Conservation (phyloP, 2,797 vertebrate genomes). For the Pangasius krempfi region DNA sequence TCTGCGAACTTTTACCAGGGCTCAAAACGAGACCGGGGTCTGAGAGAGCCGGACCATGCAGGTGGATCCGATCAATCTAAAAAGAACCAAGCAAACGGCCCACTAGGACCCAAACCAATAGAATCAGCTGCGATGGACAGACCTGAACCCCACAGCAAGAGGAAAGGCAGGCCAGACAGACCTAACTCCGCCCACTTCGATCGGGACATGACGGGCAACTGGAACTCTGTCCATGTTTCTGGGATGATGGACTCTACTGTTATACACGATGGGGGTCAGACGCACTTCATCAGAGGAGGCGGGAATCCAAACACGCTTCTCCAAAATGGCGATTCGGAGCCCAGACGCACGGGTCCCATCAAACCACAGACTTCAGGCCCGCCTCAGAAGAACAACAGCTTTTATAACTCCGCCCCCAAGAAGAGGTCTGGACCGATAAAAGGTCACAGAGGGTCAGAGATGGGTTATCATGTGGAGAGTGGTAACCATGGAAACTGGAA, state of each 20-base stretch:
- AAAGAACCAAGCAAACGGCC: slow-evolving; percentile 74
- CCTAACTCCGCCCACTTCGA: slow-evolving; percentile 81
- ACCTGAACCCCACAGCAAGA: slow-evolving; percentile 80
- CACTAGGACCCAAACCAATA: slow-evolving; percentile 69
- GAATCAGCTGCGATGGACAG: slow-evolving; percentile 69
- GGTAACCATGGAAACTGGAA: slow-evolving; percentile 79
- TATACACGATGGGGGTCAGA: slow-evolving; percentile 69
- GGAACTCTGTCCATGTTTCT: slow-evolving; percentile 74
- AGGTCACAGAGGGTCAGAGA: slow-evolving; percentile 79
- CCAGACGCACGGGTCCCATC: slow-evolving; percentile 89
- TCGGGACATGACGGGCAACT: slow-evolving; percentile 75
- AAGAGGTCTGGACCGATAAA: slow-evolving; percentile 87
- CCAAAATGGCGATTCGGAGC: slow-evolving; percentile 87
- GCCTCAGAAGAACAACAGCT: slow-evolving; percentile 73
- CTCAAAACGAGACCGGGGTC: slow-evolving; percentile 51
- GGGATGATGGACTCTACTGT: slow-evolving; percentile 75
- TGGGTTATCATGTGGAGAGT: slow-evolving; percentile 17
- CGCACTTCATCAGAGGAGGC: slow-evolving; percentile 60
- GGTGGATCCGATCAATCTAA: slow-evolving; percentile 64
- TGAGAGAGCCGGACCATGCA: slow-evolving; percentile 37
- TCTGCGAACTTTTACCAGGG: slow-evolving; percentile 72
- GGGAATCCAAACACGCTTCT: slow-evolving; percentile 72
- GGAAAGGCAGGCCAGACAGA: slow-evolving; percentile 83
- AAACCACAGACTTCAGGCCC: slow-evolving; percentile 77
- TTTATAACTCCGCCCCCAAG: slow-evolving; percentile 83